Base-by-base conservation (phyloP, 2,113 vertebrate species). In the Thamnaconus septentrionalis region DNA sequence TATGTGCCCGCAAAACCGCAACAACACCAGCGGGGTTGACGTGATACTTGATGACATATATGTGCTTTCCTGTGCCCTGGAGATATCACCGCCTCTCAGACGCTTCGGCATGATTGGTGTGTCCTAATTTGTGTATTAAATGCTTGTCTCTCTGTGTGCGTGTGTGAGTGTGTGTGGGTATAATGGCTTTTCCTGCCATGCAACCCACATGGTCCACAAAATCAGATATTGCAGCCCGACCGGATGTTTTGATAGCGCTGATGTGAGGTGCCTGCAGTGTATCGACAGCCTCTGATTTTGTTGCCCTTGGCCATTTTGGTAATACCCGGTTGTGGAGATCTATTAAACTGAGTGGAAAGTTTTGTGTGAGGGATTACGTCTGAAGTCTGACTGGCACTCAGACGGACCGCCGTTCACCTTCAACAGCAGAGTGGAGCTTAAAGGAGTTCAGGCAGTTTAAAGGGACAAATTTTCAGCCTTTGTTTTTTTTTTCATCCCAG, bases 41-140 rank as follows among this genome's bases (percentile, higher is more conserved):
- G 65, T 71, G 66, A 83, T 66, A 56, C 44, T 56, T 48, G 3
- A 48, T 71, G 75, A 75, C 78, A 73, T 76, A 48, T 64, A 56
- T 69, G 65, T 61, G 64, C 54, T 31, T 64, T 58, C 59, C 42
- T 54, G 44, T 79, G 76, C 60, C 78, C 50, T 12, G 9, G n/a
- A 66, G 65, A 65, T 60, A 56, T 49, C 72, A 11, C 64, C 64
- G 63, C 11, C 56, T 57, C 53, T 31, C 54, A 60, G 11, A 61
- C 65, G 45, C 31, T 50, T 71, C 10, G 5, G 7, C 62, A 41
- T 60, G 52, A 52, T 31, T 47, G 39, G 43, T 57, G 58, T 78
- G 57, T 43, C 44, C 53, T 43, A 39, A 39, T 40, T 31, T 76
- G 56, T 73, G 52, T 66, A 45, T 58, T 66, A 12, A 7, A 40